These are phyloP conservation scores for Falco columbarius DNA, from an alignment of 2,797 vertebrate genomes.

Conservation along the genomic window DNA sequence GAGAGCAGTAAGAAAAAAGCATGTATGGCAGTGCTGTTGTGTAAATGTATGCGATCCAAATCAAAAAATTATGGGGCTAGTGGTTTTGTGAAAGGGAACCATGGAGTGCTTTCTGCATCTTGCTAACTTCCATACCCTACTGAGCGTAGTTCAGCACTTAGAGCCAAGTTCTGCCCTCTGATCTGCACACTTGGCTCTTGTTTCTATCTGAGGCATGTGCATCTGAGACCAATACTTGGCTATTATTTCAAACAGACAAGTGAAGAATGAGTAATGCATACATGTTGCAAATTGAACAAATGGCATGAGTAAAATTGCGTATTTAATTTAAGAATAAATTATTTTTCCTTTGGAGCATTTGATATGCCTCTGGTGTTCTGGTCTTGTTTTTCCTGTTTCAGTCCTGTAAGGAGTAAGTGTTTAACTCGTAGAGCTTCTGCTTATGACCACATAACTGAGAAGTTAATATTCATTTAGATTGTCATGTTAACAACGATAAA, in stretches of 20 bases:
- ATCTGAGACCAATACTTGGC: slow-evolving; percentile 58
- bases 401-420: not conserved
- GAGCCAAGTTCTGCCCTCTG: slow-evolving; percentile 49
- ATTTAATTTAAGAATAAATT: slow-evolving; percentile 22
- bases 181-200: slow-evolving; percentile 1
- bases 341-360: not conserved
- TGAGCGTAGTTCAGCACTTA: not conserved
- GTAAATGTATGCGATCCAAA: not conserved
- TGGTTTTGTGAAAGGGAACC: slow-evolving; percentile 14
- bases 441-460: not conserved
- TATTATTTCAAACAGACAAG: slow-evolving; percentile 57
- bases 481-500: not conserved
- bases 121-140: slow-evolving; percentile 18
- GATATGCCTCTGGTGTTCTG: not conserved
- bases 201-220: slow-evolving; percentile 14
- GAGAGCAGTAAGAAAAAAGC: not conserved
- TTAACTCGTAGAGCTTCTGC: not conserved
- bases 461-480: not conserved
- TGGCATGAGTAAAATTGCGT: not conserved
- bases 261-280: slow-evolving; percentile 38
- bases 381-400: not conserved
- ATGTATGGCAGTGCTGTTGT: not conserved
- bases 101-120: slow-evolving; percentile 27
- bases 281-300: slow-evolving; percentile 18
- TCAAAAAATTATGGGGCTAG: not conserved